A percentile compares a stretch with the other conserved stretches of the same genome.
These are phyloP conservation scores for Panzeria rudis DNA, from an alignment of 2,888 invertebrate genomes.

Conservation along the genomic window DNA sequence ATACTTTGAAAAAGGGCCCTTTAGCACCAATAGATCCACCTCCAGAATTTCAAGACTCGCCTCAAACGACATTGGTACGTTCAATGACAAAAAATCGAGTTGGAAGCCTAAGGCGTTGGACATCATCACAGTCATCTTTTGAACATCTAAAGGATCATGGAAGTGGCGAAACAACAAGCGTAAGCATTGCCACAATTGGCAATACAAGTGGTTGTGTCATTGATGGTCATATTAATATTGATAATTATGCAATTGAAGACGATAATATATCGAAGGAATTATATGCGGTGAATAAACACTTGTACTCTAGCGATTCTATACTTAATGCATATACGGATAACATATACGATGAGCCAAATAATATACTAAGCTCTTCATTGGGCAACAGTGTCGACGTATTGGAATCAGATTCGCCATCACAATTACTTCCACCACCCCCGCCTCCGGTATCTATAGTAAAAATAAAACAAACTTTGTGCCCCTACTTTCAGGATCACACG, in stretches of 20 bases:
- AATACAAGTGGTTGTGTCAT: slow-evolving; percentile 51
- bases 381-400: slow-evolving; percentile 81
- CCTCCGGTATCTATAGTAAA: slow-evolving; percentile 79
- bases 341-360: slow-evolving; percentile 83
- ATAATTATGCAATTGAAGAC: slow-evolving; percentile 65
- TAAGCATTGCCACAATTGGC: slow-evolving; percentile 52
- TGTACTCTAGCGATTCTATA: slow-evolving; percentile 83
- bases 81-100: slow-evolving; percentile 81
- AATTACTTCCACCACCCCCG: slow-evolving; percentile 78
- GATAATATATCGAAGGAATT: slow-evolving; percentile 78
- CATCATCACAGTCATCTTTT: slow-evolving; percentile 82
- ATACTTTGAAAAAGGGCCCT: slow-evolving; percentile 92
- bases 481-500: slow-evolving; percentile 82
- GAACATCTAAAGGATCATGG: slow-evolving; percentile 79
- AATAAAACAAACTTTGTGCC: slow-evolving; percentile 80
- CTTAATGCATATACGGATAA: slow-evolving; percentile 82
- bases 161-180: slow-evolving; percentile 60
- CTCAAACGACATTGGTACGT: slow-evolving; percentile 82
- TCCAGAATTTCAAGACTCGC: slow-evolving; percentile 89
- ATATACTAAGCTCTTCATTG: slow-evolving; percentile 80
- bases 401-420: slow-evolving; percentile 78
- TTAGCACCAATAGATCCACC: slow-evolving; percentile 91
- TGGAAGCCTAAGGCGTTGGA: slow-evolving; percentile 80
- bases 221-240: slow-evolving; percentile 38
- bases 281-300: slow-evolving; percentile 80